These are phyloP conservation scores for Gymnopithys bicolor DNA, from an alignment of 2,797 vertebrate genomes.

Conservation along the genomic window DNA sequence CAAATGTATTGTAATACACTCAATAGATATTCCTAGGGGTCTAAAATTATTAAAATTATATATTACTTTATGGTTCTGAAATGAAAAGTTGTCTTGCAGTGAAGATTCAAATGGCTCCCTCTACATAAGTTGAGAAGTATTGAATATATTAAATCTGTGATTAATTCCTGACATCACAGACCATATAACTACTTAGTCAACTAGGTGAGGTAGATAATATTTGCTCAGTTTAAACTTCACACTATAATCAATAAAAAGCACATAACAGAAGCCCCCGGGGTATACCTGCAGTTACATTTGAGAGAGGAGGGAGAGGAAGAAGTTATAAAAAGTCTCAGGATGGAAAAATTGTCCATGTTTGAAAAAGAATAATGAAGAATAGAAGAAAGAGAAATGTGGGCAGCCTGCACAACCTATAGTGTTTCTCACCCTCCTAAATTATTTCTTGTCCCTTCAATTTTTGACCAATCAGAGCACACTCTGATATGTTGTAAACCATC, in stretches of 20 bases:
- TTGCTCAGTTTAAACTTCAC: neutral
- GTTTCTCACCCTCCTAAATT: neutral
- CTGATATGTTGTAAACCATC: neutral
- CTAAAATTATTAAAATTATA: neutral
- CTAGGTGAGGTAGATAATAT: neutral
- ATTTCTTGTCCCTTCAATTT: neutral
- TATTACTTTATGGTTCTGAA: neutral
- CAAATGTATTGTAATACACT: neutral
- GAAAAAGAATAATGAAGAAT: neutral
- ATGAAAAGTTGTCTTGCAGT: neutral
- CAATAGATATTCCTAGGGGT: neutral
- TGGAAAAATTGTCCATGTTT: neutral
- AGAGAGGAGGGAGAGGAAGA: neutral
- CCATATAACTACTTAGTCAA: neutral
- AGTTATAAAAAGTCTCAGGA: neutral
- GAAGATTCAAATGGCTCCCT: neutral
- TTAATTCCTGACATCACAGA: neutral
- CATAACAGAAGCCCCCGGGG: neutral
- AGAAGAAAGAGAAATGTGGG: neutral
- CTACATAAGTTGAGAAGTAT: neutral
- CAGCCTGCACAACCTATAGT: neutral
- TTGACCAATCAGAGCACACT: neutral
- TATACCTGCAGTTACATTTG: neutral
- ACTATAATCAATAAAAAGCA: neutral
- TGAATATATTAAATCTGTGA: neutral